These are phyloP conservation scores for Neogale vison DNA, from an alignment of 2,113 vertebrate species.

Conservation along the genomic window DNA sequence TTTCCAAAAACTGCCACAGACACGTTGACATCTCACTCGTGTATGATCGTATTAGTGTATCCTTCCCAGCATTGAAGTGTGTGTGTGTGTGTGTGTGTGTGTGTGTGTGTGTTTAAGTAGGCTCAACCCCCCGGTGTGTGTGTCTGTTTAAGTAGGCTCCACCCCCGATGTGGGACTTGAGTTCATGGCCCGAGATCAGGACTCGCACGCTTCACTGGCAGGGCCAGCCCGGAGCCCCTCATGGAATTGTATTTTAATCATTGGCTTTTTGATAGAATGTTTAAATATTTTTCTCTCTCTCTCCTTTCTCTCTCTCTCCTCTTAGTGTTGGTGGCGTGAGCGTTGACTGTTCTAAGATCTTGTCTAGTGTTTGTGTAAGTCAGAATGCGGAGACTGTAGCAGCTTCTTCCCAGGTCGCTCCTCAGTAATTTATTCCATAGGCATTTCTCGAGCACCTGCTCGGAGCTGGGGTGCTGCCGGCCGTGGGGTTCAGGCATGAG, in stretches of 20 bases:
- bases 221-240: not conserved
- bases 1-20: not conserved
- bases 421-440: not conserved
- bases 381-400: not conserved
- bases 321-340: not conserved
- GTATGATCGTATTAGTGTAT: not conserved
- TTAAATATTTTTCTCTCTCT: not conserved
- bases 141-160: not conserved
- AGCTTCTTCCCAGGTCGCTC: not conserved
- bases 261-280: not conserved
- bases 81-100: too few relatives aligned
- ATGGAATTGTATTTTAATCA: not conserved
- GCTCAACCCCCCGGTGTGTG: not conserved
- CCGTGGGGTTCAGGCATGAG: not conserved
- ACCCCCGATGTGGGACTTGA: not conserved
- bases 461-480: not conserved
- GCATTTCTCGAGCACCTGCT: not conserved
- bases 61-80: not conserved
- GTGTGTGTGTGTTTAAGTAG: not conserved
- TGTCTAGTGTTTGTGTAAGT: not conserved
- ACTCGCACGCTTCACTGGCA: not conserved
- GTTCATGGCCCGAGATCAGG: not conserved
- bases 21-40: not conserved
- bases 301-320: not conserved
- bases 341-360: not conserved